A percentile compares a stretch with the other conserved stretches of the same genome.
Conservation (phyloP, 2,113 vertebrate genomes). For the Pogonocichla stellata region DNA sequence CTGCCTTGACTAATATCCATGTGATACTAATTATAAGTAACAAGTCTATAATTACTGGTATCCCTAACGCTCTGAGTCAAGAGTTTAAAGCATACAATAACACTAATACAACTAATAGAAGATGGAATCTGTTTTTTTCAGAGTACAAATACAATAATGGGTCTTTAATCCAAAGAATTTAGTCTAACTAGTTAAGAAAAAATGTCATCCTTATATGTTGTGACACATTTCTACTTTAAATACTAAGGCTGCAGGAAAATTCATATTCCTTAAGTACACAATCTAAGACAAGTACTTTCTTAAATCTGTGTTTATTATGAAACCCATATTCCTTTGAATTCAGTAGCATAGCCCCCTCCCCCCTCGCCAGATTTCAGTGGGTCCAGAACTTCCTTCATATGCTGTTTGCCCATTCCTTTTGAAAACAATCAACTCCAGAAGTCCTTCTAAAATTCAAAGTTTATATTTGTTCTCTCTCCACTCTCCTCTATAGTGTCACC, state of each 20-base stretch:
- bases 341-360: neutral
- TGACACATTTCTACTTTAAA: neutral
- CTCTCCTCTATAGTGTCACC: neutral
- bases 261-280: neutral
- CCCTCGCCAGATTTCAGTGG: neutral
- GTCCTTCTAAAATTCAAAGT: neutral
- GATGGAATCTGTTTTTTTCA: neutral
- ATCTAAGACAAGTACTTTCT: neutral
- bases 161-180: neutral
- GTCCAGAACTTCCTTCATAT: neutral
- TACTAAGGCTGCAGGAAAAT: neutral
- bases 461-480: conserved; percentile 3
- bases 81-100: neutral
- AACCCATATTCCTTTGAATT: neutral
- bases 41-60: neutral
- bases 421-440: neutral
- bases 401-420: neutral
- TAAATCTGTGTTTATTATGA: neutral
- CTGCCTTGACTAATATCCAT: neutral
- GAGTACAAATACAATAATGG: neutral
- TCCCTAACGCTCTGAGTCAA: neutral
- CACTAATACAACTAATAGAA: neutral
- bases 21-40: neutral
- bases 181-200: neutral
- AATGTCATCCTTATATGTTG: neutral